These are phyloP conservation scores for Corythornis cristatus DNA, from an alignment of 2,113 vertebrate genomes.

Conservation along the genomic window DNA sequence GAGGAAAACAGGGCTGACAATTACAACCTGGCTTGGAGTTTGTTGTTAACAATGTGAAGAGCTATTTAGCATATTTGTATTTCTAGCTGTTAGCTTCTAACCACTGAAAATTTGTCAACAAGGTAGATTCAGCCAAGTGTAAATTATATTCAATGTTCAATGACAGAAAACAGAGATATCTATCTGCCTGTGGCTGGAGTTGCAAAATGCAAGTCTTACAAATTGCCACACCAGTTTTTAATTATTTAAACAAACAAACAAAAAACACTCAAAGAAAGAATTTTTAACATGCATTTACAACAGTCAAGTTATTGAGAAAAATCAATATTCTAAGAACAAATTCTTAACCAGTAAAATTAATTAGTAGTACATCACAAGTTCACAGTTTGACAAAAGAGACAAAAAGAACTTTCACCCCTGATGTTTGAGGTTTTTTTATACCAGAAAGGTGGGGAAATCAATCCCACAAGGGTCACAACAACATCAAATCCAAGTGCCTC, in stretches of 20 bases:
- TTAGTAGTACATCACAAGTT: not conserved
- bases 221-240: not conserved
- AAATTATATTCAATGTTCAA: not conserved
- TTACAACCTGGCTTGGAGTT: not conserved
- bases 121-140: not conserved
- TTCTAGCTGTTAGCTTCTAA: not conserved
- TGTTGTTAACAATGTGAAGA: not conserved
- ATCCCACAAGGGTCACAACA: not conserved
- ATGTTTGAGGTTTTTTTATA: not conserved
- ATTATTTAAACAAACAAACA: too few relatives aligned
- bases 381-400: not conserved
- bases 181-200: not conserved
- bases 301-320: not conserved
- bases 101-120: conserved; percentile 38
- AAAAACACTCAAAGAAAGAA: not conserved
- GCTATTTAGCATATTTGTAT: not conserved
- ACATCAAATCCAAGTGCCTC: not conserved
- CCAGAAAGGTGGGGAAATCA: not conserved
- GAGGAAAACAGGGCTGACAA: not conserved
- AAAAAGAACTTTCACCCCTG: not conserved
- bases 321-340: not conserved
- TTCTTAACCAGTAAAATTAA: not conserved
- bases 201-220: not conserved
- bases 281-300: not conserved
- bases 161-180: not conserved